phyloP scores from a whole-genome alignment of 2,797 vertebrate species.

The Salmo trutta region DNA sequence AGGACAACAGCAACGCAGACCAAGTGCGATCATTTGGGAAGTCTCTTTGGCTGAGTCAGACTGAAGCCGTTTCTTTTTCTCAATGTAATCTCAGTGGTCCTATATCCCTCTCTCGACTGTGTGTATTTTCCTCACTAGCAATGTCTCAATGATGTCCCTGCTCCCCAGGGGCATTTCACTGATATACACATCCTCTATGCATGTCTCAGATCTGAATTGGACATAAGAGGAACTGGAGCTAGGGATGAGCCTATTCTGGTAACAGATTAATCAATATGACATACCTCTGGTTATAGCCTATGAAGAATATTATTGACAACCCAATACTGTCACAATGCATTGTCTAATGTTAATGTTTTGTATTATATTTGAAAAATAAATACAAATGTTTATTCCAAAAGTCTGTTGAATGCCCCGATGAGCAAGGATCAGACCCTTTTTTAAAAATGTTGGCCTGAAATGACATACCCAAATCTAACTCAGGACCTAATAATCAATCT shows the following conservation, averaged over 20 bases:
- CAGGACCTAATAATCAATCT: background rate
- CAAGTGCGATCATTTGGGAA: background rate
- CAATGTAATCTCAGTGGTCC: background rate
- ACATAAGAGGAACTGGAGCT: background rate
- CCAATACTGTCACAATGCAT: background rate
- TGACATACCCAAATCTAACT: too few species aligned
- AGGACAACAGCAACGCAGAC: background rate
- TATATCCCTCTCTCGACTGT: background rate
- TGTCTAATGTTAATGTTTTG: background rate
- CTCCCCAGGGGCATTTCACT: background rate
- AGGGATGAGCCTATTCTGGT: background rate
- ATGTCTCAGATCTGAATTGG: background rate
- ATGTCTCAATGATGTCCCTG: background rate
- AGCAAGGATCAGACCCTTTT: too few species aligned
- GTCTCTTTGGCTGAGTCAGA: background rate
- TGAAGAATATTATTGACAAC: background rate
- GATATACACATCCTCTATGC: background rate
- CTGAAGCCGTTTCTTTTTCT: background rate
- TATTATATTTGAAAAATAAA: background rate
- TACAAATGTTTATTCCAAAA: background rate
- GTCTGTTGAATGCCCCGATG: background rate
- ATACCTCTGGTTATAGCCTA: background rate
- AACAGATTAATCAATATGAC: background rate
- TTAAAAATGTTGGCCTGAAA: too few species aligned
- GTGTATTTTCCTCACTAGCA: background rate